These are phyloP conservation scores for Agapostemon virescens DNA, from an alignment of 2,888 invertebrate species.

Conservation along the genomic window DNA sequence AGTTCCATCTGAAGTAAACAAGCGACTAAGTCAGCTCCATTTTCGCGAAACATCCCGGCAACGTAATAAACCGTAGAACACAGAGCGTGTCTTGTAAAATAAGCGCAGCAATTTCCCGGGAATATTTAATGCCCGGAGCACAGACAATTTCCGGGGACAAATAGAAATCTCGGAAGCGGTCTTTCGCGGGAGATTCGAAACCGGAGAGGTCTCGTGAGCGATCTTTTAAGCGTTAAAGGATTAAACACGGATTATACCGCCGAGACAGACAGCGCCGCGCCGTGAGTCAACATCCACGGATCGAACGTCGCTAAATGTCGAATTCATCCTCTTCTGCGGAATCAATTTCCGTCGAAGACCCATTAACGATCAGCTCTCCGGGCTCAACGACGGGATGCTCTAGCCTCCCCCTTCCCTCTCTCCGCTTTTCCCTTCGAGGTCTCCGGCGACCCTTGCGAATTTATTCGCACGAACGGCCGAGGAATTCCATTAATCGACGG, in stretches of 20 bases:
- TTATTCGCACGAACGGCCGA: conserved; percentile 69
- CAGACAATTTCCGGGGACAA: conserved; percentile 1
- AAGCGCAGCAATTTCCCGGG: background rate
- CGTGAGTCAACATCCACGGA: background rate
- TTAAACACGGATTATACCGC: conserved; percentile 5
- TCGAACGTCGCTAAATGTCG: conserved; percentile 29
- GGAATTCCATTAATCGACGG: conserved; percentile 66
- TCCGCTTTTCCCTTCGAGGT: conserved; percentile 11
- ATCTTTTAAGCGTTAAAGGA: background rate
- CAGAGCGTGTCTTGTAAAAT: background rate
- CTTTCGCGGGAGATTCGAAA: background rate
- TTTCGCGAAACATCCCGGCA: background rate
- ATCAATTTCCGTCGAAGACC: conserved; percentile 67
- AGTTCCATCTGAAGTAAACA: background rate
- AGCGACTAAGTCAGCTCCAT: background rate
- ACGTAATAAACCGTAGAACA: conserved; percentile 1
- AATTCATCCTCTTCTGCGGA: conserved; percentile 52
- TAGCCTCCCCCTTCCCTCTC: background rate
- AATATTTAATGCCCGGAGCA: background rate
- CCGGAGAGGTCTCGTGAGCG: background rate
- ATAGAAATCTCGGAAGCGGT: background rate
- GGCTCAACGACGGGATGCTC: conserved; percentile 1
- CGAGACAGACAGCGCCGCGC: background rate
- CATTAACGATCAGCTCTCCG: conserved; percentile 64
- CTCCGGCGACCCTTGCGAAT: conserved; percentile 61